These are phyloP conservation scores for Lytechinus pictus DNA, from an alignment of 35 echinoderm and acorn worm species.

Conservation along the genomic window DNA sequence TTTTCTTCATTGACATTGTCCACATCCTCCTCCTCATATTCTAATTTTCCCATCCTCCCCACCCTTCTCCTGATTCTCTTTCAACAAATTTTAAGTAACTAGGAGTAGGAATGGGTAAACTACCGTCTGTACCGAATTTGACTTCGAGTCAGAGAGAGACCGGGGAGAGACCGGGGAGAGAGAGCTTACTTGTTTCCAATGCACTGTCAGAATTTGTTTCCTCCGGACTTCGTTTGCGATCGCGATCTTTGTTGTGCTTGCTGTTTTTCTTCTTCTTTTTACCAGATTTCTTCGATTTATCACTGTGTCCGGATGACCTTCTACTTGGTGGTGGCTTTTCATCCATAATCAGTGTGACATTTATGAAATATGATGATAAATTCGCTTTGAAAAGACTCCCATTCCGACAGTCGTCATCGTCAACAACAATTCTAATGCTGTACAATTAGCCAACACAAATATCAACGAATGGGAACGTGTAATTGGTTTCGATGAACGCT, in stretches of 20 bases:
- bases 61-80: too few species aligned
- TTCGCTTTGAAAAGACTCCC: neutral
- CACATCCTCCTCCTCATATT: too few species aligned
- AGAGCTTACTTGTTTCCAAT: constrained; percentile 2
- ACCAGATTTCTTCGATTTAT: constrained; percentile 38
- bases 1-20: too few species aligned
- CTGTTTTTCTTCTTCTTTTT: constrained; percentile 54
- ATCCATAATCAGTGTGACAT: constrained; percentile 38
- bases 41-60: too few species aligned
- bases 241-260: constrained; percentile 33
- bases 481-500: constrained; percentile 23
- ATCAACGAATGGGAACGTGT: neutral
- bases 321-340: constrained; percentile 46
- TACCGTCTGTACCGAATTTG: too few species aligned
- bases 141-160: too few species aligned
- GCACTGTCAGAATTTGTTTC: constrained; percentile 51
- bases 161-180: too few species aligned
- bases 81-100: too few species aligned
- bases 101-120: too few species aligned
- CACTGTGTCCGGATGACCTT: constrained; percentile 48
- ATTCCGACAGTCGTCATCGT: neutral
- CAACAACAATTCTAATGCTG: too few species aligned
- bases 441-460: neutral
- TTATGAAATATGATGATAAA: neutral
- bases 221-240: constrained; percentile 23